phyloP scores from a whole-genome alignment of 2,888 invertebrate species.

The Hartigia nigra region DNA sequence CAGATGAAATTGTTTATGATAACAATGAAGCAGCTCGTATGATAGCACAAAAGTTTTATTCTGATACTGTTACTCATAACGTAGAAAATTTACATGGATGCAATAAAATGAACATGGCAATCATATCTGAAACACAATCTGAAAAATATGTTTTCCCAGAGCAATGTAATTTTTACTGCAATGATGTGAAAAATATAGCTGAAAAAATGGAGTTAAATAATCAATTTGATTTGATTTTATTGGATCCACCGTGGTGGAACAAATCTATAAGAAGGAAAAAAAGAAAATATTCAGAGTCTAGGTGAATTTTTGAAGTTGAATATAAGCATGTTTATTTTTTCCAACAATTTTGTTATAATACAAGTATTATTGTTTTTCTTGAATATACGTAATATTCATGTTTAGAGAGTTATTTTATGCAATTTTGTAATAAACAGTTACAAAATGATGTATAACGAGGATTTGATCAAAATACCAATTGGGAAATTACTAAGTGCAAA shows the following conservation, averaged over 20 bases:
- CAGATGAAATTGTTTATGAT: conserved; percentile 34
- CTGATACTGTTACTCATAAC: conserved; percentile 53
- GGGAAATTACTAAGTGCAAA: conserved; percentile 71
- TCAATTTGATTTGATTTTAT: conserved; percentile 82
- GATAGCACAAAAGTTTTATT: conserved; percentile 62
- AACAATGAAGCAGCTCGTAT: conserved; percentile 61
- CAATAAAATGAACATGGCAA: conserved; percentile 69
- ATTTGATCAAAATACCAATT: conserved; percentile 79
- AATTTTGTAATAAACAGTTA: conserved; percentile 70
- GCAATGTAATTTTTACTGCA: conserved; percentile 75
- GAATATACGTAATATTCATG: conserved; percentile 15
- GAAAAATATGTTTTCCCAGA: conserved; percentile 75
- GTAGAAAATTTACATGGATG: conserved; percentile 68
- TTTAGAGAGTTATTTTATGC: conserved; percentile 14
- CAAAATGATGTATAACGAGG: conserved; percentile 81
- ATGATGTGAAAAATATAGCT: conserved; percentile 73
- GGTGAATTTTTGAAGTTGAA: conserved; percentile 64
- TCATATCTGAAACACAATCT: conserved; percentile 67
- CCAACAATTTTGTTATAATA: conserved; percentile 9
- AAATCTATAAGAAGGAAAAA: conserved; percentile 89
- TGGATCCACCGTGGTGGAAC: conserved; percentile 98
- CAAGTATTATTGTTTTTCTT: neutral
- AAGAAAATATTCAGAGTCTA: conserved; percentile 71
- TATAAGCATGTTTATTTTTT: conserved; percentile 31
- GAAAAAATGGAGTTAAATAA: conserved; percentile 67